A percentile compares a stretch with the other conserved stretches of the same genome.
These are phyloP conservation scores for Miniopterus natalensis DNA, from an alignment of 2,113 vertebrate species.

Conservation along the genomic window DNA sequence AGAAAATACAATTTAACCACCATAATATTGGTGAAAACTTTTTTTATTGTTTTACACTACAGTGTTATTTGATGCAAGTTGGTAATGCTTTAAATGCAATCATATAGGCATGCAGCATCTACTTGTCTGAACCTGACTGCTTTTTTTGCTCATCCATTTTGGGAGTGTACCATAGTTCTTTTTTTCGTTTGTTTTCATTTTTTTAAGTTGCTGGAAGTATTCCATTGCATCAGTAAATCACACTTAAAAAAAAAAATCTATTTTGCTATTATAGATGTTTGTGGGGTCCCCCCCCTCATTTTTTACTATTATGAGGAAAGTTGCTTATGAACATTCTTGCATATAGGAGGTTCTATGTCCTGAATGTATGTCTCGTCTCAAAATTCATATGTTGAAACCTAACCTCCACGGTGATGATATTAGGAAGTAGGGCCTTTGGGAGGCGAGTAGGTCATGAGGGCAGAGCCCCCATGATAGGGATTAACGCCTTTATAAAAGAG, in stretches of 20 bases:
- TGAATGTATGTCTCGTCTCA: background rate
- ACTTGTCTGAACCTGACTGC: background rate
- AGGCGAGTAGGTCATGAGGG: background rate
- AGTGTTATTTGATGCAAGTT: background rate
- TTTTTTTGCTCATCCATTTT: background rate
- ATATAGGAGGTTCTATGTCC: background rate
- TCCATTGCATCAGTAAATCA: conserved; percentile 11
- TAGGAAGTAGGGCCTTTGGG: background rate
- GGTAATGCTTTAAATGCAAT: background rate
- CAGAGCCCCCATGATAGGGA: background rate
- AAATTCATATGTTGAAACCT: conserved; percentile 1
- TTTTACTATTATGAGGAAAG: conserved; percentile 43
- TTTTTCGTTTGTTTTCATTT: background rate
- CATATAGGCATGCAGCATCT: background rate
- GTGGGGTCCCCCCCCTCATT: background rate
- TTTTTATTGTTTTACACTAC: background rate
- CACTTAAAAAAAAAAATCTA: background rate
- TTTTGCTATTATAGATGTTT: background rate
- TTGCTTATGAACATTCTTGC: background rate
- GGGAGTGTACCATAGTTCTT: background rate
- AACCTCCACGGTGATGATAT: background rate
- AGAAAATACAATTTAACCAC: conserved; percentile 11
- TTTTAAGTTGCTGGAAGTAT: background rate
- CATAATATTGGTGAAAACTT: conserved; percentile 12
- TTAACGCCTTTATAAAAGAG: background rate